Conservation (phyloP, 2,888 invertebrate species). For the Lordiphosa fenestrarum region DNA sequence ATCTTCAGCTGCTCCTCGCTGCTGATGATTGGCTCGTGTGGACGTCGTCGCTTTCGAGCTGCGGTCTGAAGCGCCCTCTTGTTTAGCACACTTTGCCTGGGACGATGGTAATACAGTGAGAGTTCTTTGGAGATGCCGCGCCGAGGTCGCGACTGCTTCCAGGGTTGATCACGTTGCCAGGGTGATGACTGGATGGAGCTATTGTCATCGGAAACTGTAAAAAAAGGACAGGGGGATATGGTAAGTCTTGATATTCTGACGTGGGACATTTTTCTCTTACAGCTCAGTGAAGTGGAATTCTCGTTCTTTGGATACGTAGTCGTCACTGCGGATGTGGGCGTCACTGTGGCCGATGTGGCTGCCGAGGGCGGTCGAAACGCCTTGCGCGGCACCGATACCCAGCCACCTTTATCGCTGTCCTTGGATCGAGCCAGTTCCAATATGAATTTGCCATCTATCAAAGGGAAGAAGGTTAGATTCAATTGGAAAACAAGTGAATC, state of each 20-base stretch:
- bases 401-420: slow-evolving; percentile 90
- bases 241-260: no score
- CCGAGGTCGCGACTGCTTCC: slow-evolving; percentile 91
- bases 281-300: slow-evolving; percentile 90
- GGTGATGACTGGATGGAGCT: slow-evolving; percentile 94
- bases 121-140: slow-evolving; percentile 88
- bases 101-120: slow-evolving; percentile 82
- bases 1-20: slow-evolving; percentile 41
- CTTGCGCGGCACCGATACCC: slow-evolving; percentile 94
- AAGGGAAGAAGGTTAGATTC: neutral
- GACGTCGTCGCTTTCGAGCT: slow-evolving; percentile 84
- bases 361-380: slow-evolving; percentile 92
- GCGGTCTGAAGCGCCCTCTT: slow-evolving; percentile 66
- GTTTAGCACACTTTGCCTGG: slow-evolving; percentile 66
- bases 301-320: slow-evolving; percentile 84
- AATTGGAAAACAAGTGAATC: neutral
- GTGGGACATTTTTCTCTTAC: slow-evolving; percentile 75
- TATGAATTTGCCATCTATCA: slow-evolving; percentile 92
- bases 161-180: slow-evolving; percentile 94
- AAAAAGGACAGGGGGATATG: neutral
- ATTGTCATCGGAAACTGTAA: slow-evolving; percentile 91
- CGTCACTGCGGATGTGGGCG: slow-evolving; percentile 80
- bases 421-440: slow-evolving; percentile 89
- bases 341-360: slow-evolving; percentile 82
- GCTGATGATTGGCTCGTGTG: slow-evolving; percentile 81